Evolutionary conservation across 2,113 vertebrate genomes (phyloP), one percentile per base, ranked within the genome.

Genomic region (Callithrix jacchus): DNA sequence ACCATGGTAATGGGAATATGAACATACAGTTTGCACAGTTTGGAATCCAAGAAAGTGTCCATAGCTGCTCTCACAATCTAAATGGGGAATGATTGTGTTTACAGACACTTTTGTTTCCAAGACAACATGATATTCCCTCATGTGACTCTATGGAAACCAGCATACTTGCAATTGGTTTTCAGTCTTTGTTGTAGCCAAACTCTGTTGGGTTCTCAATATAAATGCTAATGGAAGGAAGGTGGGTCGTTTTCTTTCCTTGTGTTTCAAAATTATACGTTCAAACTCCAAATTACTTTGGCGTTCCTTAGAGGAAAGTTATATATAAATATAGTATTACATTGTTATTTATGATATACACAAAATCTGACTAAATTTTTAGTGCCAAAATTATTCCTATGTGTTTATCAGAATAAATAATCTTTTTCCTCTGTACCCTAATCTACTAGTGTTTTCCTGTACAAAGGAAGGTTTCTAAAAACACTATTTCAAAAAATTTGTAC

Each of bases 21-120:
- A 95, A 84, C 32, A 87, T 61, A 68, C 9, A 87, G 12, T 85
- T 87, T 87, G 12, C 14, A 68, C 64, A 58, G 35, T 27, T 95
- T 87, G 18, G 3, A 89, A 94, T 95, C 25, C n/a, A 87, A 76
- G 13, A 95, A 97, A 76, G 4, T 87, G 20, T 45, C 42, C 58
- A 77, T 54, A 79, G 9, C 40, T 94, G 20, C 52, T 95, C 10
- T 92, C 23, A 74, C 8, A 86, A 37, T 92, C 73, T 95, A 96
- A 93, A 96, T 81, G 42, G 56, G 9, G 12, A 21, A 42, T 21
- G 58, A 74, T 61, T 95, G 32, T 54, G 30, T 94, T 90, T 68
- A 87, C 71, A 93, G 35, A n/a, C 25, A 73, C 20, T 94, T 71
- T 70, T 71, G 92, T 97, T 96, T 94, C 93, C 84, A 95, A 90